A percentile compares a stretch with the other conserved stretches of the same genome.
Evolutionary conservation across 1,140 invertebrate genomes (phyloP).

Genomic region (Zeugodacus cucurbitae): DNA sequence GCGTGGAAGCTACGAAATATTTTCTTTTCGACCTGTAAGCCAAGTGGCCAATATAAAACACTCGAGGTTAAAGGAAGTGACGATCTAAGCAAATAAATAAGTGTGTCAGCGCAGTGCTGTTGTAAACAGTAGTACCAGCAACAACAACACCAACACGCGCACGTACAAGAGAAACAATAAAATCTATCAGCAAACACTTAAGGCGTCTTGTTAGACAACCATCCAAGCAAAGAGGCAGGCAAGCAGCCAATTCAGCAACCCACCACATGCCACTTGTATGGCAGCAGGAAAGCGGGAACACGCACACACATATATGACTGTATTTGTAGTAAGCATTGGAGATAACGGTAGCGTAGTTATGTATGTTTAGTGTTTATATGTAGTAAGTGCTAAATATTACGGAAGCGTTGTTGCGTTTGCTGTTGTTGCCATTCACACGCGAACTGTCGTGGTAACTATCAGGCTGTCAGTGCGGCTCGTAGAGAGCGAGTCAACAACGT

Average conservation of each 20-base stretch:
- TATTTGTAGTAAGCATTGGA: background rate
- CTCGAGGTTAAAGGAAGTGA: constrained; percentile 28
- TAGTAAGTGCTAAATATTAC: background rate
- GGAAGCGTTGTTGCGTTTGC: background rate
- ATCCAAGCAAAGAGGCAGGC: background rate
- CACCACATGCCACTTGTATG: background rate
- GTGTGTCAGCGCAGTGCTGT: background rate
- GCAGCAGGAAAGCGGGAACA: background rate
- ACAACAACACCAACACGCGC: background rate
- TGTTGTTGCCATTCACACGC: background rate
- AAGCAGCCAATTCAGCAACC: background rate
- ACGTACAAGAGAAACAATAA: background rate
- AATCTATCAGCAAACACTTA: constrained; percentile 20
- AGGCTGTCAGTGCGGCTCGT: background rate
- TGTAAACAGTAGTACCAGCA: background rate
- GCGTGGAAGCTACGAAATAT: background rate
- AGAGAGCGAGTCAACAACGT: background rate
- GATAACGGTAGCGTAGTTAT: background rate
- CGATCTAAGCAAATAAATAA: constrained; percentile 22
- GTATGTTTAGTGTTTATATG: background rate
- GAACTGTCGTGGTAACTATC: background rate
- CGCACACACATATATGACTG: background rate
- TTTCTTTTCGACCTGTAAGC: background rate
- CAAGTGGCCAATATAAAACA: constrained; percentile 26
- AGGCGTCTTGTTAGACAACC: background rate